Evolutionary conservation across 2,113 vertebrate species (phyloP), one percentile per base, ranked within the genome.

Genomic region (Amphiprion percula): DNA sequence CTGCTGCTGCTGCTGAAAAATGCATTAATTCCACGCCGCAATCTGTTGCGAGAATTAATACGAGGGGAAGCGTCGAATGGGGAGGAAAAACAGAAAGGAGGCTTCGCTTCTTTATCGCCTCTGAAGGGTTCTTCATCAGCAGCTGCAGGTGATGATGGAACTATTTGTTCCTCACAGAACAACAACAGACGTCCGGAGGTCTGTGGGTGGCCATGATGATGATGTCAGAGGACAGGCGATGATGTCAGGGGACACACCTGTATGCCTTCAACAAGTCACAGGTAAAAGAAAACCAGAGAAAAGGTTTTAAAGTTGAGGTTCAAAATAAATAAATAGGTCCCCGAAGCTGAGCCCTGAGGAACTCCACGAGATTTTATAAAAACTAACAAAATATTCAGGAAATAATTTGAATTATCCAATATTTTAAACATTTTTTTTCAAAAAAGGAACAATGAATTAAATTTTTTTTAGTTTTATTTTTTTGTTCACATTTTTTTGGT

Each of bases 11-110:
- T 44, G 74, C 87, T 83, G 80, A 80, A 78, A 88, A 83, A 91
- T 77, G 76, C 84, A 90, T 86, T 86, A 83, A 90, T 89, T 74
- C 77, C 16, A 56, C 72, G 1, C 47, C 1, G 44, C 85, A 90
- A 84, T 88, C 83, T 92, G 91, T 56, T 83, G 74, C 41, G 19
- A 62, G 55, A 74, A 90, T 86, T 63, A 80, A 90, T 83, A 77
- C 54, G 73, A 82, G 74, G 44, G 28, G 85, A 85, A 85, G 77
- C 50, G 37, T 63, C 77, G 73, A 68, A 86, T 60, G 55, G 64
- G 54, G 56, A 69, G 62, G 49, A 53, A 68, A 46, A 68, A 17
- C n/a, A 5, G 47, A 39, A 19, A 11, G 46, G 23, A 56, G 12
- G 46, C 49, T 24, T 74, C 58, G 71, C 77, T 83, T 64, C 68